Evolutionary conservation across 30 jellyfish, hydroid and myxozoan species (phyloP), one percentile per base, ranked within the genome.

Genomic region (Aurelia coerulea): DNA sequence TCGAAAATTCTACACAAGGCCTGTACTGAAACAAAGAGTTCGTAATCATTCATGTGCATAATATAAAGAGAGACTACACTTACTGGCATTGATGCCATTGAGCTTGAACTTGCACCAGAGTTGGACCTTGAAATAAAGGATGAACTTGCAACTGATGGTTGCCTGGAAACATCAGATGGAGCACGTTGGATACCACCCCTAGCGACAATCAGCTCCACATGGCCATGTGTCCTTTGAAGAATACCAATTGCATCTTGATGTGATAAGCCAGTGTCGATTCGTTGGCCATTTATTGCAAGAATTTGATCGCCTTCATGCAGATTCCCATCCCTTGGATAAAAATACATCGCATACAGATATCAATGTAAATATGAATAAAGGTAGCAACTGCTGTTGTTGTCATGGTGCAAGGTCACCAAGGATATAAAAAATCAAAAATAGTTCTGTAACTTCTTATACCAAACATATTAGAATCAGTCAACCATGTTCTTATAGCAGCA

Each of bases 231-330:
- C 46, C 79, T 86, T 51, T 93, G 98, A 4, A 93, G 93, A 58
- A 93, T 76, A 13, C 85, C 81, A 49, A 93, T 93, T 4, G 97
- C 98, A 50, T 93, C 98, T 65, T 88, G 97, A 71, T 93, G 98
- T 11, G 98, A 81, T 82, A 89, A 41, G 12, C 93, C 98, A 5
- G 93, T 79, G 68, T 92, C 98, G 23, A 92, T 90, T 46, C 96
- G 93, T 42, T 88, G 94, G 33, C 97, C 98, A 81, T 93, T 93
- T 50, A 93, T 93, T 14, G 97, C 98, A 53, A 93, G 88, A 63
- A 93, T 93, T 81, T 93, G 98, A 74, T 93, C 98, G 2, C 96
- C 92, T 69, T 88, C 98, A 19, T 51, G 97, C 78, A 93, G 65
- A 29, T 88, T 97, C 15, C 98, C 98, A 65, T 93, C 97, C 74